Evolutionary conservation across 1,140 invertebrate genomes (phyloP), one percentile per base, ranked within the genome.

Genomic region (Drosophila pruinosa): DNA sequence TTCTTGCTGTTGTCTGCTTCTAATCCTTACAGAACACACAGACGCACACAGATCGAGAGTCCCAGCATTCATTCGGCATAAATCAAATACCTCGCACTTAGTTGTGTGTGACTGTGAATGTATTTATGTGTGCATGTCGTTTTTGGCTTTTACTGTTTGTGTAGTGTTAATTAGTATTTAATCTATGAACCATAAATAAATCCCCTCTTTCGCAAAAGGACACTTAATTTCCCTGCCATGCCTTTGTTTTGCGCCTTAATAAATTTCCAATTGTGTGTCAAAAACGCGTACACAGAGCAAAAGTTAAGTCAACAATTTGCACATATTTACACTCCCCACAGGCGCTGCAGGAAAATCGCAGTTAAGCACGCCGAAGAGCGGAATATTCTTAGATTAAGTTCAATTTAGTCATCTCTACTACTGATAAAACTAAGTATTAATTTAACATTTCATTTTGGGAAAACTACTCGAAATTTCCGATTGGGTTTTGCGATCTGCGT

Each of bases 121-220:
- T n/a, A n/a, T n/a, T n/a, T n/a, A n/a, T n/a, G n/a, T n/a, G n/a
- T n/a, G n/a, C n/a, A n/a, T n/a, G n/a, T n/a, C n/a, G n/a, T 52
- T 41, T 56, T 43, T 54, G 53, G 45, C 48, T 34, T 61, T 47
- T 57, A 28, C 59, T 57, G 12, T 41, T 70, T 62, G 82, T 68
- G 72, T 85, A 58, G 83, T 88, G 82, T 88, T 88, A 88, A 88
- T 88, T 88, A 88, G 82, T 88, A 88, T 88, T 88, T 88, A 88
- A 88, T 88, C 82, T 88, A 82, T 88, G 82, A 88, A 78, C 83
- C 82, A 89, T 88, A 88, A 88, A 88, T 88, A 88, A 88, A 88
- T 88, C 83, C 78, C 70, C 80, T 71, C 31, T 47, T 75, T 53
- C 24, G 69, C 61, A 85, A 79, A 74, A 80, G 65, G 75, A 88